Percentiles rank a stretch among this genome's conserved stretches.
Conservation (phyloP, 2,888 invertebrate genomes). For the Drosophila sordidapex region DNA sequence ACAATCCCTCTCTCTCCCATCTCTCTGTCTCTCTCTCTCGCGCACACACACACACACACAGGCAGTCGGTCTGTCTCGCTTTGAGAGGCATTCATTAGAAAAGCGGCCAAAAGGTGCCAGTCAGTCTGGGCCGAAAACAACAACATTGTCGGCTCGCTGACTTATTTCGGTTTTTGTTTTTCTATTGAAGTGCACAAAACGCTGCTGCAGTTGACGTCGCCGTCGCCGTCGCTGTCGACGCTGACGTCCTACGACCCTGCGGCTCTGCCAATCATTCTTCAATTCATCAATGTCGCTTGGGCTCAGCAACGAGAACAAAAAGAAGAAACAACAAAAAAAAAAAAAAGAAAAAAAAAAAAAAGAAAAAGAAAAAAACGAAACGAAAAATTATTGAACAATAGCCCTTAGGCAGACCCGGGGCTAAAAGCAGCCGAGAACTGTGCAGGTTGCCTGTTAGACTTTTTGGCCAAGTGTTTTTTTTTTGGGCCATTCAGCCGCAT, state of each 20-base stretch:
- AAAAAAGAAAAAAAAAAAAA: background rate
- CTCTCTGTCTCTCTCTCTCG: background rate
- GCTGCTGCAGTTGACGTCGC: conserved; percentile 14
- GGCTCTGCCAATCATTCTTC: conserved; percentile 77
- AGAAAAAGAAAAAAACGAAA: background rate
- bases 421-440: conserved; percentile 16
- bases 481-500: conserved; percentile 30
- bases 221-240: background rate
- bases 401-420: conserved; percentile 51
- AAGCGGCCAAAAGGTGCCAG: conserved; percentile 74
- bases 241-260: conserved; percentile 42
- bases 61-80: background rate
- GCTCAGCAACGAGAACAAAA: conserved; percentile 26
- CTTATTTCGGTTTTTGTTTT: conserved; percentile 62
- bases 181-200: conserved; percentile 74
- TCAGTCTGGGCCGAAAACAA: conserved; percentile 76
- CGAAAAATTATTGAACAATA: conserved; percentile 50
- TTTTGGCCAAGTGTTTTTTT: conserved; percentile 48
- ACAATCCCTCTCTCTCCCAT: background rate
- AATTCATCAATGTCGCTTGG: conserved; percentile 77
- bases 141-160: conserved; percentile 53
- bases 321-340: conserved; percentile 12
- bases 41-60: background rate
- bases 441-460: conserved; percentile 45
- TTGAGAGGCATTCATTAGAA: conserved; percentile 37